Base-by-base conservation (phyloP, 2,888 invertebrate species). In the Flexamia atlantica region DNA sequence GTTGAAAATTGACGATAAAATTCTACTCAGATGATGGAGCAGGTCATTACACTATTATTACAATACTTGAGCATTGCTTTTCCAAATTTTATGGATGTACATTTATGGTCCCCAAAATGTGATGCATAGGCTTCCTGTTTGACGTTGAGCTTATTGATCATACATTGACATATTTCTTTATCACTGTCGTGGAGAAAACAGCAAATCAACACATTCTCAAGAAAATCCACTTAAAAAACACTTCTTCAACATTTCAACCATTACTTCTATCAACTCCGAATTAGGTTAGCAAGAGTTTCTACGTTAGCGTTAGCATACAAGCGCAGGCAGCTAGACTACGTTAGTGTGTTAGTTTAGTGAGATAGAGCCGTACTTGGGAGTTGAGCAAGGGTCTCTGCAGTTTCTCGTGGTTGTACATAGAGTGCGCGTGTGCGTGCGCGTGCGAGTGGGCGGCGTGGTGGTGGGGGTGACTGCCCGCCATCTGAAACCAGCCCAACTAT, bases 341-440 rank as follows among this genome's bases (percentile, higher is more conserved):
- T 79, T 79, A 79, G 57, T 79, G 79, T 79, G 79, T 79, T 79
- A 79, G 79, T 79, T 53, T 79, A 53, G 40, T 72, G 72, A 72
- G n/a, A 57, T 57, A 76, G 4, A 50, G 40, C 28, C 82, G 82
- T 83, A 83, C 82, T 83, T 83, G 82, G 23, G 82, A 40, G 50
- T 83, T 83, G 57, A 83, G 72, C 74, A 83, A 74, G 46, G 82
- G 82, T 57, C 82, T 72, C 74, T 83, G 82, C 36, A 74, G 36
- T 74, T 83, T 83, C 74, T 83, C 82, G 14, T 20, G 53, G 79
- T 57, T 57, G 79, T 79, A 79, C 79, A 79, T 79, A 79, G 79
- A 57, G 79, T 79, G 79, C 57, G 79, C 53, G 79, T 79, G 79
- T 4, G 53, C 20, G 36, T 57, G 57, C 32, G 79, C 20, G 79